Conservation (phyloP, 2,888 invertebrate species). For the Augiades crinisus region DNA sequence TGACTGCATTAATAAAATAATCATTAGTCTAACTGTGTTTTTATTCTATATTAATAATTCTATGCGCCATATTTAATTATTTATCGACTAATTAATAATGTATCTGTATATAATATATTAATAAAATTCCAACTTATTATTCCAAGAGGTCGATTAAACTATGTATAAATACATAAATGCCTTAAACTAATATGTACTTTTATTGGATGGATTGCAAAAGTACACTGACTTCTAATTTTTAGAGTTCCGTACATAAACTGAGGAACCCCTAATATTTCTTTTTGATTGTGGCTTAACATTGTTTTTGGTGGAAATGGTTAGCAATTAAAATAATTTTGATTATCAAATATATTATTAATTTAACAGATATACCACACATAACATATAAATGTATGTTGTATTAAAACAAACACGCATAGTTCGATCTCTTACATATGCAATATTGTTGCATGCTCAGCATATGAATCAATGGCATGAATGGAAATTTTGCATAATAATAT, state of each 20-base stretch:
- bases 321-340: background rate
- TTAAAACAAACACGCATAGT: too few relatives aligned
- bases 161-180: background rate
- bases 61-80: background rate
- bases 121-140: background rate
- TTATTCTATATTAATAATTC: background rate
- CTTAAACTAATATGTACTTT: constrained; percentile 1
- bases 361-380: too few relatives aligned
- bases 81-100: background rate
- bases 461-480: too few relatives aligned
- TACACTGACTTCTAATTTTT: background rate
- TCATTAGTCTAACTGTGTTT: too few relatives aligned
- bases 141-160: background rate
- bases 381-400: too few relatives aligned
- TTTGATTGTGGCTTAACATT: background rate
- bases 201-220: constrained; percentile 3
- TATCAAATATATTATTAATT: too few relatives aligned
- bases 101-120: background rate
- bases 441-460: too few relatives aligned
- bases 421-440: too few relatives aligned
- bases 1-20: too few relatives aligned
- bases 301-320: background rate
- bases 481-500: too few relatives aligned
- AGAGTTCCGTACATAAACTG: background rate
- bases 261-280: background rate